Percentiles rank a stretch among this genome's conserved stretches.
These are phyloP conservation scores for Cassiopea xamachana DNA, from an alignment of 30 jellyfish, hydroid and myxozoan species.

Conservation along the genomic window DNA sequence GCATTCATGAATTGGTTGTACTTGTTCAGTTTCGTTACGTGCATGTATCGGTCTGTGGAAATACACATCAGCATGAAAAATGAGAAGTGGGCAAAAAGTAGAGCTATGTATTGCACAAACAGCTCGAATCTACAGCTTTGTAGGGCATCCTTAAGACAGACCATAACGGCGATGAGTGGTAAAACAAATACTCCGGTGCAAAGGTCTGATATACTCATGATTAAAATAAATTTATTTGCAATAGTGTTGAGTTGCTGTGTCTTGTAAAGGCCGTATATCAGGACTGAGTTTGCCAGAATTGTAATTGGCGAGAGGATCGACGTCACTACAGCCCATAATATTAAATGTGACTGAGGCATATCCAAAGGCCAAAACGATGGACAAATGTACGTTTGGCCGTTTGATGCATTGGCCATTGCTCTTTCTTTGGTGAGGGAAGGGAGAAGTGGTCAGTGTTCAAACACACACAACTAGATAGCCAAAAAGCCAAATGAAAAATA, in stretches of 20 bases:
- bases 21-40: conserved; percentile 46
- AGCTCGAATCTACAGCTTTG: conserved; percentile 53
- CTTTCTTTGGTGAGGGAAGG: too few relatives aligned
- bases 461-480: too few relatives aligned
- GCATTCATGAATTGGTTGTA: conserved; percentile 38
- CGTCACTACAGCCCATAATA: background rate
- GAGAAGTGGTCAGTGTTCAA: too few relatives aligned
- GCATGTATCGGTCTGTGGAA: conserved; percentile 47
- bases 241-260: conserved; percentile 34
- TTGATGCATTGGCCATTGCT: background rate
- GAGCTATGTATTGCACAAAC: conserved; percentile 15
- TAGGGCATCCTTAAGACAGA: background rate
- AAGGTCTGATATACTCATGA: conserved; percentile 45
- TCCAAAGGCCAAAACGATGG: conserved; percentile 49
- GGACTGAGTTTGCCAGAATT: conserved; percentile 3
- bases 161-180: conserved; percentile 34
- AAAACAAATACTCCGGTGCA: conserved; percentile 20
- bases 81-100: conserved; percentile 43
- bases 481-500: too few relatives aligned
- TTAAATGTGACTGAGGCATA: conserved; percentile 24
- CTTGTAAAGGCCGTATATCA: conserved; percentile 40
- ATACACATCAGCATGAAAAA: conserved; percentile 53
- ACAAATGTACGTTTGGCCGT: background rate
- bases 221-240: conserved; percentile 26
- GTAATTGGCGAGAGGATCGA: conserved; percentile 19